These are phyloP conservation scores for Cossypha caffra DNA, from an alignment of 2,797 vertebrate genomes.

Conservation along the genomic window DNA sequence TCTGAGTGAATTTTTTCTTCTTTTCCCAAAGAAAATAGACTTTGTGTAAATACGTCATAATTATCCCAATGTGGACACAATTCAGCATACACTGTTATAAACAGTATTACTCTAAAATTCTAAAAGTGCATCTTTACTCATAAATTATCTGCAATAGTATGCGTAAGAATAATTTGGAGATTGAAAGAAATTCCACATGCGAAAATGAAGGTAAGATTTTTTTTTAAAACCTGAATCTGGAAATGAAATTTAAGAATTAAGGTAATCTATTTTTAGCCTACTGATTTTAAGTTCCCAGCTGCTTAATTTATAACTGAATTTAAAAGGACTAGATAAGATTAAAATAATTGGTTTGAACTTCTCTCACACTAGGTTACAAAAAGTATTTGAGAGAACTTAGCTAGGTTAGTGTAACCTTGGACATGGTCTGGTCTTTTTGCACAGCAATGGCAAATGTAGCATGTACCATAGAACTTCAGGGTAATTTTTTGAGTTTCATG, in stretches of 20 bases:
- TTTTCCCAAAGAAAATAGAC: neutral
- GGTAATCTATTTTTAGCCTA: neutral
- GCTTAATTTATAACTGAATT: neutral
- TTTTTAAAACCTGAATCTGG: neutral
- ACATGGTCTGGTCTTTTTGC: neutral
- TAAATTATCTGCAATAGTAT: neutral
- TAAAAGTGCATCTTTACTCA: neutral
- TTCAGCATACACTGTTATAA: neutral
- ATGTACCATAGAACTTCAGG: neutral
- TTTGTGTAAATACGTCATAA: accelerated
- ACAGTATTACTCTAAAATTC: neutral
- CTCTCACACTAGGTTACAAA: neutral
- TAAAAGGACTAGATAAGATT: neutral
- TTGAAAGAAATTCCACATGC: neutral
- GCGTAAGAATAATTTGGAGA: neutral
- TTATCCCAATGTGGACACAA: neutral
- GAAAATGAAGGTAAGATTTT: neutral
- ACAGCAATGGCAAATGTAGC: neutral
- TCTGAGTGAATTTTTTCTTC: neutral
- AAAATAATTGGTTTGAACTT: neutral
- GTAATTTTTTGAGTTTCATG: neutral
- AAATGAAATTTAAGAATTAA: neutral
- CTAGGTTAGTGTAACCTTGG: neutral
- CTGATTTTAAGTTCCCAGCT: neutral
- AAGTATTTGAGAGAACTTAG: neutral